Percentiles rank a stretch among this genome's conserved stretches.
Evolutionary conservation across 2,797 vertebrate species (phyloP).

Genomic region (Arctocebus calabarensis): DNA sequence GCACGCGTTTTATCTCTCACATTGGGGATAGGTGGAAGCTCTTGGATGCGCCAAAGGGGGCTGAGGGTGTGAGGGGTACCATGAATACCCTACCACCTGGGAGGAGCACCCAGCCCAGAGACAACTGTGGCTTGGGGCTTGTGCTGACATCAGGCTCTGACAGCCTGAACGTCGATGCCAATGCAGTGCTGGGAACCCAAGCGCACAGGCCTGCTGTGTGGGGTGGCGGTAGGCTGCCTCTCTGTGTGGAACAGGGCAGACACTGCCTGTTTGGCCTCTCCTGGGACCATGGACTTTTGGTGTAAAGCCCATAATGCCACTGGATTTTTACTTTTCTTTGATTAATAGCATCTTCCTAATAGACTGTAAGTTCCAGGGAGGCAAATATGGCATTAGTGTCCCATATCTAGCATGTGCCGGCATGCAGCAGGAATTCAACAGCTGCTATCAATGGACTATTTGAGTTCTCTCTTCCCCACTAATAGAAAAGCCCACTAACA

Average conservation of each 20-base stretch:
- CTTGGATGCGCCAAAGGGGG: neutral
- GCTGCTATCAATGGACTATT: neutral
- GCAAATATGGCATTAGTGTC: neutral
- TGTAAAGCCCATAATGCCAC: neutral
- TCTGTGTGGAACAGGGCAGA: accelerated
- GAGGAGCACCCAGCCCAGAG: neutral
- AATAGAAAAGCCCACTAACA: neutral
- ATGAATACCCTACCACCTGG: neutral
- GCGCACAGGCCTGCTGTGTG: neutral
- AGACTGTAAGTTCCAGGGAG: neutral
- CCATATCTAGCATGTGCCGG: accelerated
- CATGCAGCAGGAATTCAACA: neutral
- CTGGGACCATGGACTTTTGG: neutral
- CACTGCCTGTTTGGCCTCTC: accelerated
- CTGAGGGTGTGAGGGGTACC: accelerated
- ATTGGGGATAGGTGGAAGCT: neutral
- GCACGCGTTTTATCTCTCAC: neutral
- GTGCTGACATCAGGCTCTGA: neutral
- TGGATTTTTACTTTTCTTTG: neutral
- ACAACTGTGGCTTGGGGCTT: neutral
- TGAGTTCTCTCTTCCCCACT: neutral
- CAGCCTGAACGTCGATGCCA: no score
- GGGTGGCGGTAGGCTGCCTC: accelerated
- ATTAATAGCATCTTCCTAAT: neutral
- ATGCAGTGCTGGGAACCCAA: neutral